Conservation (phyloP, 2,113 vertebrate genomes). For the Steatornis caripensis region DNA sequence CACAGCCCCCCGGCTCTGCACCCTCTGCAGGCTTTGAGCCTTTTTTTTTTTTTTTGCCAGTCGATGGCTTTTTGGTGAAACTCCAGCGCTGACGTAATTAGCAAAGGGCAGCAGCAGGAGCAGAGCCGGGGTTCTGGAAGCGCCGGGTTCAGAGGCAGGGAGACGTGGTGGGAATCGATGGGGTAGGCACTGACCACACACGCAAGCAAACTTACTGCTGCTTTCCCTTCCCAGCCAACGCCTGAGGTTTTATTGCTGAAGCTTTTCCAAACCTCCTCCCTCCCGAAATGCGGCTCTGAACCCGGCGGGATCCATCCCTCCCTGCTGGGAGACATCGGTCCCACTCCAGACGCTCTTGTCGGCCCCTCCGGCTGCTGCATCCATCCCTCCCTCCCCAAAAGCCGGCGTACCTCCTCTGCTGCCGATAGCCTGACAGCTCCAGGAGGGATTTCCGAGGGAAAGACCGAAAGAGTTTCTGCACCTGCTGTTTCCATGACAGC, state of each 20-base stretch:
- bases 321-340: not conserved
- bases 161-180: fast-evolving
- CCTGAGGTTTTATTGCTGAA: not conserved
- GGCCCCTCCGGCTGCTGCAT: not conserved
- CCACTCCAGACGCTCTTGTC: not conserved
- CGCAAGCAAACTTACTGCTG: not conserved
- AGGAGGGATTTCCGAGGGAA: slow-evolving; percentile 97
- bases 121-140: fast-evolving
- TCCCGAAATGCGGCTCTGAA: fast-evolving
- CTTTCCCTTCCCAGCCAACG: not conserved
- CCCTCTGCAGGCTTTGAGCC: not conserved
- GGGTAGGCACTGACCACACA: not conserved
- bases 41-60: not conserved
- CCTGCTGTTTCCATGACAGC: slow-evolving; percentile 99
- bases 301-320: not conserved
- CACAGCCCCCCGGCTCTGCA: not conserved
- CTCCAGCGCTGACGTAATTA: not conserved
- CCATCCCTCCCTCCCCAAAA: not conserved
- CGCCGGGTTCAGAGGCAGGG: not conserved
- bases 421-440: slow-evolving; percentile 92
- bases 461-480: slow-evolving; percentile 97
- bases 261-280: not conserved
- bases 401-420: slow-evolving; percentile 85
- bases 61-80: not conserved
- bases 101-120: not conserved